Base-by-base conservation (phyloP, 2,113 vertebrate genomes). In the Forbesichthys papilliferus region DNA sequence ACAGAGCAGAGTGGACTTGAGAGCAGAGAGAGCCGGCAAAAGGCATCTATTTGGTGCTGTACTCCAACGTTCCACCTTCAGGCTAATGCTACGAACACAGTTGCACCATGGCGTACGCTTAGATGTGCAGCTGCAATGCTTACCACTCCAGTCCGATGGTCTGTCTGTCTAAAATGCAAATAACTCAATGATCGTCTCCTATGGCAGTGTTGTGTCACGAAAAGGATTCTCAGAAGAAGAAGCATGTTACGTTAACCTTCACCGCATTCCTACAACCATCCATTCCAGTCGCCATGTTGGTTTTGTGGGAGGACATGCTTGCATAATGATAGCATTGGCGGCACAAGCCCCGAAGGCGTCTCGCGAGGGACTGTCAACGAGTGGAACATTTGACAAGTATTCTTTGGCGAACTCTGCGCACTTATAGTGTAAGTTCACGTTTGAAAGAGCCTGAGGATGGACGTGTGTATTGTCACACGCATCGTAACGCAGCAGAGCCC, bases 1-100 rank as follows among this genome's bases (percentile, higher is more conserved):
- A 81, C 82, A 74, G 80, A 79, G 78, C 74, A 77, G 68, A 75
- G 76, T 75, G 84, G 84, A 84, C 87, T 87, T 84, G 71, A 90
- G 80, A 86, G 78, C 2, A 10, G 16, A 64, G 73, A 52, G 73
- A 73, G 70, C 9, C 27, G 69, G 72, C 58, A 69, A 81, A 69
- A 20, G 71, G 72, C 75, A 80, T 82, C 64, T 11, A 46, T 86
- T 81, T 87, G 82, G 83, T 85, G 83, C 84, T 71, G 69, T 74
- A 82, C 77, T 84, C 62, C 69, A 46, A 64, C 80, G 78, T 81
- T 77, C 69, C 76, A 84, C 74, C 84, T 87, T 75, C 71, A 66
- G 86, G 86, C 85, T 78, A 84, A 69, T 65, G 71, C 73, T 18
- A 4, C 61, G 75, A 75, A 86, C 79, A 78, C 80, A 71, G 75